A percentile compares a stretch with the other conserved stretches of the same genome.
Conservation (phyloP, 2,113 vertebrate species). For the human region GRCh38 chr1:94514501-94515000, state of each 20-base stretch:
- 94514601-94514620: neutral
- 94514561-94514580: neutral
- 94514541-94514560: neutral
- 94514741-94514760: neutral
- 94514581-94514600: neutral
- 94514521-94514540: neutral
- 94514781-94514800: neutral
- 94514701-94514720: neutral
- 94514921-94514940: neutral
- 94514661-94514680: neutral
- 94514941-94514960: slow-evolving; percentile 7
- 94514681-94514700: neutral
- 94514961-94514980: neutral
- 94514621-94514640: neutral
- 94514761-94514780: slow-evolving; percentile 33
- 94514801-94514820: slow-evolving; percentile 32
- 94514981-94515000: neutral
- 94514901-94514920: neutral
- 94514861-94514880: slow-evolving; percentile 32
- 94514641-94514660: slow-evolving; percentile 21
- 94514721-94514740: neutral
- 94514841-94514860: neutral
- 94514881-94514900: neutral
- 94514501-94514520: slow-evolving; percentile 1
- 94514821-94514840: slow-evolving; percentile 21